Evolutionary conservation across 2,113 vertebrate genomes (phyloP).

Genomic region (Benitochromis conjunctus): DNA sequence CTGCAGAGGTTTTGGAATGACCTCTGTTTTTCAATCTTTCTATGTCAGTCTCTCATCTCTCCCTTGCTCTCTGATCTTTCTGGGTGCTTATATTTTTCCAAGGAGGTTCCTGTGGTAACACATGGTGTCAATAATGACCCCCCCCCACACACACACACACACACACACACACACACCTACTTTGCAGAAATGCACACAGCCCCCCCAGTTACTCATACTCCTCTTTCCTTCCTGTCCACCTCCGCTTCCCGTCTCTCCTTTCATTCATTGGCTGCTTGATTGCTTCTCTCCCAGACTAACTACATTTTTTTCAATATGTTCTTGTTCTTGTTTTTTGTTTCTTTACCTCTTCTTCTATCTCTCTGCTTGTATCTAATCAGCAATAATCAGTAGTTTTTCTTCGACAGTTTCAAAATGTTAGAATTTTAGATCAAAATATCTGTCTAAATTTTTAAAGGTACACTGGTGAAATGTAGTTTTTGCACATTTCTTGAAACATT

Average conservation of each 20-base stretch:
- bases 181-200: neutral
- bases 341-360: neutral
- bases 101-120: slow-evolving; percentile 68
- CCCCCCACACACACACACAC: neutral
- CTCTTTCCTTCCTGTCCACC: slow-evolving; percentile 8
- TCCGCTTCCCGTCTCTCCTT: neutral
- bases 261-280: slow-evolving; percentile 15
- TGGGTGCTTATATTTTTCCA: slow-evolving; percentile 56
- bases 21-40: slow-evolving; percentile 22
- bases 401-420: neutral
- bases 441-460: neutral
- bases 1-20: slow-evolving; percentile 42
- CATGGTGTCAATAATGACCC: slow-evolving; percentile 69
- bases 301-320: neutral
- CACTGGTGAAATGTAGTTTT: neutral
- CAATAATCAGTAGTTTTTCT: neutral
- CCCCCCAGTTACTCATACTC: slow-evolving; percentile 22
- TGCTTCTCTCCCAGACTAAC: neutral
- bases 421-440: neutral
- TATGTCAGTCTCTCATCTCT: slow-evolving; percentile 22
- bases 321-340: neutral
- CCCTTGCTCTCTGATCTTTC: slow-evolving; percentile 53
- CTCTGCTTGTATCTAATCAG: neutral
- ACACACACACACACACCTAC: neutral
- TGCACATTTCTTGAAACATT: neutral